Evolutionary conservation across 2,797 vertebrate species (phyloP), one percentile per base, ranked within the genome.

Genomic region (Serranus cabrilla): DNA sequence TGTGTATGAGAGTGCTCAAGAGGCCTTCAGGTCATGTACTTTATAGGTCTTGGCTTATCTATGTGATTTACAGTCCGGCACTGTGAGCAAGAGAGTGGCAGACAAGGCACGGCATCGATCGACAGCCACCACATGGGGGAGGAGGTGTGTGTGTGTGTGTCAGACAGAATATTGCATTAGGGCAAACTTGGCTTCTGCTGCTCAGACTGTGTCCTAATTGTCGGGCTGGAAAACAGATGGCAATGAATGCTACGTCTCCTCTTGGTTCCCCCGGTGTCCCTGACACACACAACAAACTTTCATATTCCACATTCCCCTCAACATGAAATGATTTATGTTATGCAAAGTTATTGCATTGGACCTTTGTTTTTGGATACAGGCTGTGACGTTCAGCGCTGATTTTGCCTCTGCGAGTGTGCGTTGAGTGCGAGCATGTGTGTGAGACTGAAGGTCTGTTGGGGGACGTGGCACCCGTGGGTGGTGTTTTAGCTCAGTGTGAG

Each of bases 181-280:
- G 76, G 73, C 76, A 80, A 80, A 86, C 75, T 81, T 84, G 87
- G 86, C 89, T 82, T 80, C 77, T 76, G 62, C 70, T 64, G 71
- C 80, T 89, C 84, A 82, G 86, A 84, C 84, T 84, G 79, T 58
- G 79, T 86, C 84, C 86, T 92, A 91, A 91, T 91, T 92, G 90
- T 89, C 65, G 37, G 69, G 49, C 81, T 90, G 63, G 71, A 89
- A 88, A 89, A 81, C 85, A 92, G 87, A 90, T 88, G 87, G 87
- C 84, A 54, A 40, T 23, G 73, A 77, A 81, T 70, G 76, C 54
- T 64, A 76, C 18, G 70, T 87, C 81, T 85, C 80, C 71, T 80
- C 67, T 78, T 59, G 57, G 68, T 76, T 76, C 71, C 63, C 68
- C 1, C 23, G 37, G 52, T 72, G 71, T 83, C 74, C 18, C 2